These are phyloP conservation scores for Rutilus rutilus DNA, from an alignment of 2,113 vertebrate genomes.

Conservation along the genomic window DNA sequence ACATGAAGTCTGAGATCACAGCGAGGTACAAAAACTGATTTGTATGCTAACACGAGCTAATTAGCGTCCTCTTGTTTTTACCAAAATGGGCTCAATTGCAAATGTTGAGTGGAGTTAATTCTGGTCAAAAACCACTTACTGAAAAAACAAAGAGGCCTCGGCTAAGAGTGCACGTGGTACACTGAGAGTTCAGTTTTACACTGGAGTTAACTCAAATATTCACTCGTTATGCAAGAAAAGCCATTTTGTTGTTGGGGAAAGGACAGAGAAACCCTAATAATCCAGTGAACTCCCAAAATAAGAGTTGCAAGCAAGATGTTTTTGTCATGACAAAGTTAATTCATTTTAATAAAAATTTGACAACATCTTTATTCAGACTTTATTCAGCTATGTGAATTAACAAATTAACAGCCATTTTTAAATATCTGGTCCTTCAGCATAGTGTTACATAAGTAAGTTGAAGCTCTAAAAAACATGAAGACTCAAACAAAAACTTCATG, in stretches of 20 bases:
- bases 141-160: neutral
- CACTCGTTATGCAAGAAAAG: neutral
- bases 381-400: neutral
- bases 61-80: slow-evolving; percentile 12
- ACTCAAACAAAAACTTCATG: neutral
- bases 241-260: neutral
- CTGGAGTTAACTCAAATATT: neutral
- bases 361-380: no score
- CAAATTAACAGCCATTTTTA: neutral
- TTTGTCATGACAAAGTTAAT: neutral
- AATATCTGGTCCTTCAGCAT: neutral
- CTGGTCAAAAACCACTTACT: slow-evolving; percentile 26
- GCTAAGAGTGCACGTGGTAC: neutral
- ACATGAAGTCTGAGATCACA: neutral
- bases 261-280: neutral
- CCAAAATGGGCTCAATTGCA: slow-evolving; percentile 8
- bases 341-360: neutral
- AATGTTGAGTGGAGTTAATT: slow-evolving; percentile 24
- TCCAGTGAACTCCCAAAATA: neutral
- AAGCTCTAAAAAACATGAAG: neutral
- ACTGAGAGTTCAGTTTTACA: neutral
- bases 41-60: neutral
- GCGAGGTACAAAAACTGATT: neutral
- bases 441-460: neutral
- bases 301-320: neutral